Percentiles rank a stretch among this genome's conserved stretches.
These are phyloP conservation scores for Lamproptera curius DNA, from an alignment of 2,888 invertebrate species.

Conservation along the genomic window DNA sequence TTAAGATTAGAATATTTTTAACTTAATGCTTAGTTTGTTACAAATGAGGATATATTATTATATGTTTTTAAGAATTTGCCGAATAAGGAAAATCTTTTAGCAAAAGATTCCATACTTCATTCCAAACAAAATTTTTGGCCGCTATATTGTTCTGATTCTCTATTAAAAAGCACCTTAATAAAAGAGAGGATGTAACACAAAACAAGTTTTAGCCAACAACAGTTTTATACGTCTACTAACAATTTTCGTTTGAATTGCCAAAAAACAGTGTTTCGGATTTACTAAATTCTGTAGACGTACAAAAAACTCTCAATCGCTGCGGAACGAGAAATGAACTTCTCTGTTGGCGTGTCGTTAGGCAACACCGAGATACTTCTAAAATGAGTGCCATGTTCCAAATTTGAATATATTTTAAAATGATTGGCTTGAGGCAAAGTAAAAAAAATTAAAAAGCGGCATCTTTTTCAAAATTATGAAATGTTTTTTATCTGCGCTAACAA, in stretches of 20 bases:
- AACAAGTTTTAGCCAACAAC: constrained; percentile 16
- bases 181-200: constrained; percentile 10
- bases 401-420: constrained; percentile 4
- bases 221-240: constrained; percentile 13
- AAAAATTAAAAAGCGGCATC: too few relatives aligned
- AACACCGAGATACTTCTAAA: constrained; percentile 28
- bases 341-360: constrained; percentile 33
- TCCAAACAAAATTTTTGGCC: too few relatives aligned
- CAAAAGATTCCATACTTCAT: too few relatives aligned
- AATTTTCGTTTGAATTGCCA: constrained; percentile 18
- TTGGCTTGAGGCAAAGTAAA: not conserved
- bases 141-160: too few relatives aligned
- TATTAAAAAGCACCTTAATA: too few relatives aligned
- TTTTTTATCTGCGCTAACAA: too few relatives aligned
- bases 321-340: constrained; percentile 25
- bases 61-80: too few relatives aligned
- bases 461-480: too few relatives aligned
- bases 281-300: constrained; percentile 32
- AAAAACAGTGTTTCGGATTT: constrained; percentile 30
- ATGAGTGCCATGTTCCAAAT: constrained; percentile 16
- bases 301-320: constrained; percentile 34
- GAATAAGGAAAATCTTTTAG: too few relatives aligned
- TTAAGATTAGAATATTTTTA: too few relatives aligned
- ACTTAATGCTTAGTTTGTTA: too few relatives aligned
- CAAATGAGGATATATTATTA: too few relatives aligned